phyloP scores from a whole-genome alignment of 2,797 vertebrate genomes.

The Esox lucius region DNA sequence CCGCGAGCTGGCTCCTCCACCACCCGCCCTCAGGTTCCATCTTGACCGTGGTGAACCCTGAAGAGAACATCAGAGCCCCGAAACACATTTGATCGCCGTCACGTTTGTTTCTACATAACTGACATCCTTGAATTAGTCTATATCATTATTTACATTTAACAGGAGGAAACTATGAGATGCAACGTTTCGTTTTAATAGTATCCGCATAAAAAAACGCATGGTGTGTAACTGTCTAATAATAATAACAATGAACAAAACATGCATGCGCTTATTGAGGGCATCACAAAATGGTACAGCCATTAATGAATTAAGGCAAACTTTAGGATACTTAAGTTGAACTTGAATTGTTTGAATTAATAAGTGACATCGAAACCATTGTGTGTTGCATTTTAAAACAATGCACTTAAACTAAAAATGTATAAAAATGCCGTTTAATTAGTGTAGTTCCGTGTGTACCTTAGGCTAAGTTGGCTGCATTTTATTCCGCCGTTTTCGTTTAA shows the following conservation, averaged over 20 bases:
- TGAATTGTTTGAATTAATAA: neutral
- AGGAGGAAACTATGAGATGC: too few species aligned
- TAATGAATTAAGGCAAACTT: neutral
- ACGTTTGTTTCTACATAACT: neutral
- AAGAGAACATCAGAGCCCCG: slow-evolving; percentile 2
- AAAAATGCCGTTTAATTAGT: too few species aligned
- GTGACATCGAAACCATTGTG: neutral
- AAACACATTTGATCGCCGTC: neutral
- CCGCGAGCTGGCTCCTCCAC: slow-evolving; percentile 78
- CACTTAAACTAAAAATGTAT: neutral
- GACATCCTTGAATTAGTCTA: neutral
- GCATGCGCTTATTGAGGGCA: too few species aligned
- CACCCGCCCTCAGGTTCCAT: slow-evolving; percentile 73
- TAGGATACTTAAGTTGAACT: neutral
- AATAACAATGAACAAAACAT: too few species aligned
- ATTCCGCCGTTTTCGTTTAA: neutral
- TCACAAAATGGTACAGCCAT: too few species aligned
- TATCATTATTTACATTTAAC: too few species aligned
- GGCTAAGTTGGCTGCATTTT: too few species aligned
- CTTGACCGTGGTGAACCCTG: slow-evolving; percentile 49
- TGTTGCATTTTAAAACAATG: neutral
- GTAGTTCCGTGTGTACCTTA: too few species aligned
- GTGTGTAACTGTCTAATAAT: too few species aligned
- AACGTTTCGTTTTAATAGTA: too few species aligned
- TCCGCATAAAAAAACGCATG: too few species aligned